Conservation (phyloP, 1,140 invertebrate species). For the Nasonia longicornis region DNA sequence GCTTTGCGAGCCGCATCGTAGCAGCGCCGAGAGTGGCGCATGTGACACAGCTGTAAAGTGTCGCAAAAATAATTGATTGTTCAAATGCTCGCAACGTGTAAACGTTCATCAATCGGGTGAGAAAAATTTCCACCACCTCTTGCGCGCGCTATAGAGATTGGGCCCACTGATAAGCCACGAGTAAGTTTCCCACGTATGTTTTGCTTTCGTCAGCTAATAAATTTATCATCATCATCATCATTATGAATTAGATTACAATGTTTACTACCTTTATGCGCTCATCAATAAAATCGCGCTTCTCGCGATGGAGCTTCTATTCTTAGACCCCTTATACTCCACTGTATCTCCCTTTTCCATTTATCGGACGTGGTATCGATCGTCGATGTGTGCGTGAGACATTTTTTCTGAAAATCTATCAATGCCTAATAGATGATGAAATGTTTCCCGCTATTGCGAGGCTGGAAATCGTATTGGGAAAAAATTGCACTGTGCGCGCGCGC, state of each 20-base stretch:
- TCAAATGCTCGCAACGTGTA: not conserved
- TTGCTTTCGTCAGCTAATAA: conserved; percentile 24
- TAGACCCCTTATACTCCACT: not conserved
- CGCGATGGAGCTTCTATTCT: not conserved
- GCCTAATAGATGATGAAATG: not conserved
- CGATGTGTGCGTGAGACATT: too few relatives aligned
- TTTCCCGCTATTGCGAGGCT: conserved; percentile 1
- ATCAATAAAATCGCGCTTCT: not conserved
- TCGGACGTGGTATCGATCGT: too few relatives aligned
- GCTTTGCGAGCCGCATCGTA: not conserved
- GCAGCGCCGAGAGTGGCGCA: not conserved
- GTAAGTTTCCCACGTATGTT: conserved; percentile 31
- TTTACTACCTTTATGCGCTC: not conserved
- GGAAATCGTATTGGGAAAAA: not conserved
- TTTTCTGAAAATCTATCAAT: not conserved
- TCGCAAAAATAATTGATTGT: conserved; percentile 25
- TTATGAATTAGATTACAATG: conserved; percentile 25
- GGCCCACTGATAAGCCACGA: conserved; percentile 9
- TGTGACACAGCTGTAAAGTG: not conserved
- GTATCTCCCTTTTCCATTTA: not conserved
- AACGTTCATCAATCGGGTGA: not conserved
- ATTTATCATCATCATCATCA: conserved; percentile 7
- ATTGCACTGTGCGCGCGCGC: too few relatives aligned
- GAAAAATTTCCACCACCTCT: conserved; percentile 23
- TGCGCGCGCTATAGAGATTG: not conserved